Evolutionary conservation across 2,113 vertebrate genomes (phyloP).

Genomic region (Myrmophylax atrothorax): DNA sequence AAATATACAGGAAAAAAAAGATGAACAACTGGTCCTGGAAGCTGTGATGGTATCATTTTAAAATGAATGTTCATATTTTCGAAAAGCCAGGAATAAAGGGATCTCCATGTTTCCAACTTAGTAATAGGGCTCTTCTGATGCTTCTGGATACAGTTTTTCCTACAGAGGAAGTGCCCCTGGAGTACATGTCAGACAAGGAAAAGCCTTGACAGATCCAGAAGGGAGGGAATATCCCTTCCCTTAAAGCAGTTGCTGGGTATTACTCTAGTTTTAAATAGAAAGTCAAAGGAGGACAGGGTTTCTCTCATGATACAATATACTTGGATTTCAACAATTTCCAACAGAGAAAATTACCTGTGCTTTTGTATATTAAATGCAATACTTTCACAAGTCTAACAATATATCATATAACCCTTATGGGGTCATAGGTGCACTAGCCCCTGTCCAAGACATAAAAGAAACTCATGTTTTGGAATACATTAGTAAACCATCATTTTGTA

Average conservation of each 20-base stretch:
- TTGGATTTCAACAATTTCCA: neutral
- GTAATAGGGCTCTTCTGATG: neutral
- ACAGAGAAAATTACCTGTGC: neutral
- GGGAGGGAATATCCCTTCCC: neutral
- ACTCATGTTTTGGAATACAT: neutral
- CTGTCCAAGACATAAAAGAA: neutral
- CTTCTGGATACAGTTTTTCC: neutral
- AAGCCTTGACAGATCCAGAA: neutral
- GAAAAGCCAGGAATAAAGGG: neutral
- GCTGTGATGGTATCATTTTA: neutral
- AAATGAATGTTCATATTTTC: neutral
- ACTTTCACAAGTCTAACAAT: neutral
- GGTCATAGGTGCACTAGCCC: neutral
- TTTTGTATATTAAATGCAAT: neutral
- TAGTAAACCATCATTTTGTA: neutral
- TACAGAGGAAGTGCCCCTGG: neutral
- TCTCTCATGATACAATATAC: neutral
- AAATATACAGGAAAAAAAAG: neutral
- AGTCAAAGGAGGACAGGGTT: neutral
- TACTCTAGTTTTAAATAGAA: neutral
- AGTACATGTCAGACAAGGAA: neutral
- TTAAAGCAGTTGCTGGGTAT: neutral
- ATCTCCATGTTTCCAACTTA: neutral
- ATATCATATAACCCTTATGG: neutral
- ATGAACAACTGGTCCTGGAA: neutral